A percentile compares a stretch with the other conserved stretches of the same genome.
These are phyloP conservation scores for Erpobdella octoculata DNA, from an alignment of 2,888 invertebrate genomes.

Conservation along the genomic window DNA sequence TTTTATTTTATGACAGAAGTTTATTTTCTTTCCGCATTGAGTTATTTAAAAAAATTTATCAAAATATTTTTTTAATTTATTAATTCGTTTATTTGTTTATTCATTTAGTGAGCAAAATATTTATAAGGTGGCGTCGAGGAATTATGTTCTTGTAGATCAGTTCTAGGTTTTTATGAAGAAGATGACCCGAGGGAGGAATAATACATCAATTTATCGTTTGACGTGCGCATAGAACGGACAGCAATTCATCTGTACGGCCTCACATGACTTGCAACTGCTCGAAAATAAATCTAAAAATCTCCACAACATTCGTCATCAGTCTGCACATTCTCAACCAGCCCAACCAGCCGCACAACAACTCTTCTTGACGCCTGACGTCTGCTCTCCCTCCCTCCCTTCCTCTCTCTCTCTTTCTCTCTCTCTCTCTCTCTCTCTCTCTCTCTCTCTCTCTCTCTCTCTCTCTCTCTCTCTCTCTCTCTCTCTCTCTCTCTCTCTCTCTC, in stretches of 20 bases:
- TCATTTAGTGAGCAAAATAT: too few relatives aligned
- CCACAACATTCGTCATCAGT: not conserved
- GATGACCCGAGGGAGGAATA: not conserved
- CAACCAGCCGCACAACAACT: too few relatives aligned
- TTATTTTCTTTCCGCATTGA: too few relatives aligned
- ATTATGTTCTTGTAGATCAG: too few relatives aligned
- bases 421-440: constrained; percentile 2
- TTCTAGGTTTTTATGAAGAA: not conserved
- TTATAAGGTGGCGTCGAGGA: too few relatives aligned
- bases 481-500: constrained; percentile 29
- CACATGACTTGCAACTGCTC: not conserved
- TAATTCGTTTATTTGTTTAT: too few relatives aligned
- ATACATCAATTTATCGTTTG: constrained; percentile 10
- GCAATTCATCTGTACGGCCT: not conserved
- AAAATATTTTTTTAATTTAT: too few relatives aligned
- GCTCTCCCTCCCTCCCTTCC: not conserved
- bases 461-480: constrained; percentile 26
- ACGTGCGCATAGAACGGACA: not conserved
- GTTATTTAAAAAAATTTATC: too few relatives aligned
- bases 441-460: not conserved
- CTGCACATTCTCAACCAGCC: too few relatives aligned
- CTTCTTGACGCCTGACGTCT: too few relatives aligned
- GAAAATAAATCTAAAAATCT: not conserved
- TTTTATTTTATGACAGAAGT: too few relatives aligned
- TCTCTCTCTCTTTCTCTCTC: constrained; percentile 2